Percentiles rank a stretch among this genome's conserved stretches.
These are phyloP conservation scores for Sebastes umbrosus DNA, from an alignment of 2,797 vertebrate species.

Conservation along the genomic window DNA sequence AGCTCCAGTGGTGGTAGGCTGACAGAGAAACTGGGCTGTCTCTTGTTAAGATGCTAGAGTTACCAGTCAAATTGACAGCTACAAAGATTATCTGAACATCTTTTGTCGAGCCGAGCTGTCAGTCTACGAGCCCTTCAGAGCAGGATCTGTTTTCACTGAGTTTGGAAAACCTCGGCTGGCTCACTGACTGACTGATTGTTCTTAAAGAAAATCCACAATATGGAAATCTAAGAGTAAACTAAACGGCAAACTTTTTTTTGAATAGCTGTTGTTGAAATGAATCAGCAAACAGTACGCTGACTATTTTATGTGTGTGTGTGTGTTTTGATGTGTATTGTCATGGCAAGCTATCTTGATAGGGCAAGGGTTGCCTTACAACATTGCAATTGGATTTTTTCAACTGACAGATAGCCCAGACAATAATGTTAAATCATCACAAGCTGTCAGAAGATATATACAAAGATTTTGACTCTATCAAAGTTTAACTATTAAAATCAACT, in stretches of 20 bases:
- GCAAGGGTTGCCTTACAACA: not conserved
- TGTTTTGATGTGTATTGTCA: not conserved
- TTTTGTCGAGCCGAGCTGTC: constrained; percentile 14
- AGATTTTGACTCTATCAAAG: not conserved
- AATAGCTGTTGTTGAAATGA: not conserved
- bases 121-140: not conserved
- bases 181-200: not conserved
- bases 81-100: constrained; percentile 4
- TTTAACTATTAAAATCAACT: not conserved
- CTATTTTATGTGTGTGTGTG: not conserved
- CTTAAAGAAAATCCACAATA: not conserved
- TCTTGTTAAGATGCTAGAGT: constrained; percentile 21
- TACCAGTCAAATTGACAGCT: not conserved
- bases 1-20: not conserved
- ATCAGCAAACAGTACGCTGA: not conserved
- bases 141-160: constrained; percentile 11
- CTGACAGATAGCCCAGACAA: not conserved
- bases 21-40: not conserved
- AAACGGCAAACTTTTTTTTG: not conserved
- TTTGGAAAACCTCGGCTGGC: not conserved
- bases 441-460: not conserved
- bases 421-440: not conserved
- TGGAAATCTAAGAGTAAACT: not conserved
- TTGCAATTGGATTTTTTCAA: not conserved
- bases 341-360: not conserved